Base-by-base conservation (phyloP, 2,113 vertebrate species). In the Osmerus eperlanus region DNA sequence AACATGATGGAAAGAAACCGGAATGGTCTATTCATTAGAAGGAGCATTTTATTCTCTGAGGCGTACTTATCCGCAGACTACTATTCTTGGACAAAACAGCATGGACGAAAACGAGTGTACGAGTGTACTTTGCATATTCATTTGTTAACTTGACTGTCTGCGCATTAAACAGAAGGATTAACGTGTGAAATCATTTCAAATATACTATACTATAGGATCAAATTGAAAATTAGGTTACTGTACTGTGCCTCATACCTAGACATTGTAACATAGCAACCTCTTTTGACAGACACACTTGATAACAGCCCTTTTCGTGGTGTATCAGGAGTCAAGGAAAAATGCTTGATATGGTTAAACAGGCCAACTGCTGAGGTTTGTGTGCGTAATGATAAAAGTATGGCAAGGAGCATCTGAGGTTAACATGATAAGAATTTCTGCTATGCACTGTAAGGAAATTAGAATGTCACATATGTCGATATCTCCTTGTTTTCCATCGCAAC, bases 1-100 rank as follows among this genome's bases (percentile, higher is more conserved):
- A 36, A 68, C 73, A 62, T 77, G 63, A 67, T 77, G 84, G 74
- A 88, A 85, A 77, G 41, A 47, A 47, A 47, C 41, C 41, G 67
- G 73, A 72, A 77, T 84, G 77, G 73, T 77, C 75, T 83, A 81
- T 83, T 78, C 77, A 75, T 71, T 78, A 74, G 65, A 78, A 56
- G 55, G 56, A 84, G 66, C 62, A 19, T 28, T 1, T 47, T 23
- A 32, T 47, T 61, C 2, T 59, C 23, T 73, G 51, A 65, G 15
- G 6, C 14, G 6, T 59, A 61, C 36, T 52, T 52, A 9, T 29
- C 28, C 62, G 15, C 8, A n/a, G 4, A 36, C 60, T 15, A 29
- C 14, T 64, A 64, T 64, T 36, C 29, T 28, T 36, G 8, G 12
- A 64, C 14, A 18, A 41, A 7, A n/a, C 1, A 5, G 14, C 29